phyloP scores from a whole-genome alignment of 2,797 vertebrate genomes.

The Sebastes matsubarae region DNA sequence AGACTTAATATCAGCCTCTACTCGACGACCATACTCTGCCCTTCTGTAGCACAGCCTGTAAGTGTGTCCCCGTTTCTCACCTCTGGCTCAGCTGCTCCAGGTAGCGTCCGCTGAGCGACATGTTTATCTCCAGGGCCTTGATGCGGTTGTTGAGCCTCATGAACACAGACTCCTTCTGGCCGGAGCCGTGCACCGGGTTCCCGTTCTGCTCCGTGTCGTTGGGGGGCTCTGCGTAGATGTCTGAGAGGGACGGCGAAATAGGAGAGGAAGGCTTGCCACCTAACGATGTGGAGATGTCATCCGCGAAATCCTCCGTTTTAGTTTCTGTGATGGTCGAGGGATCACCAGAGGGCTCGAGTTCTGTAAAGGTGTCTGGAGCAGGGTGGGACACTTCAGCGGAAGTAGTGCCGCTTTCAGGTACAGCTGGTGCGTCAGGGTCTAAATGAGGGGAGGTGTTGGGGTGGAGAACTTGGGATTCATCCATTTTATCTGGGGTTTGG shows the following conservation, averaged over 20 bases:
- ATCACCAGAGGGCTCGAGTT: conserved; percentile 27
- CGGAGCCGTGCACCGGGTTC: conserved; percentile 87
- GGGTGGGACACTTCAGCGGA: conserved; percentile 16
- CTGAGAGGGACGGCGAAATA: conserved; percentile 71
- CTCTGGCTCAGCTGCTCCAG: conserved; percentile 98
- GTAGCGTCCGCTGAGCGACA: conserved; percentile 98
- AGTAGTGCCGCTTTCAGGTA: conserved; percentile 30
- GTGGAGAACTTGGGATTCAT: conserved; percentile 8
- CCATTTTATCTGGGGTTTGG: conserved; percentile 16
- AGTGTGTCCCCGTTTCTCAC: conserved; percentile 58
- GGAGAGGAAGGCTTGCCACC: conserved; percentile 11
- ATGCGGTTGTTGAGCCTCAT: conserved; percentile 99
- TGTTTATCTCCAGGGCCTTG: conserved; percentile 97
- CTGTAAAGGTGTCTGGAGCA: background rate
- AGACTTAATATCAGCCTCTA: background rate
- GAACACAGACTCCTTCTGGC: conserved; percentile 97
- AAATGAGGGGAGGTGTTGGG: conserved; percentile 25
- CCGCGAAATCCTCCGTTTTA: conserved; percentile 79
- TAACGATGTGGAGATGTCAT: conserved; percentile 76
- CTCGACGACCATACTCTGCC: background rate
- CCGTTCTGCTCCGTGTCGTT: conserved; percentile 88
- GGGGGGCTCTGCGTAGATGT: conserved; percentile 92
- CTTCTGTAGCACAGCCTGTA: no score
- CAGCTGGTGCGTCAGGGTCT: conserved; percentile 52
- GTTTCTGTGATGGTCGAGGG: conserved; percentile 7